Evolutionary conservation across 2,888 invertebrate genomes (phyloP).

Genomic region (Nesidiocoris tenuis): DNA sequence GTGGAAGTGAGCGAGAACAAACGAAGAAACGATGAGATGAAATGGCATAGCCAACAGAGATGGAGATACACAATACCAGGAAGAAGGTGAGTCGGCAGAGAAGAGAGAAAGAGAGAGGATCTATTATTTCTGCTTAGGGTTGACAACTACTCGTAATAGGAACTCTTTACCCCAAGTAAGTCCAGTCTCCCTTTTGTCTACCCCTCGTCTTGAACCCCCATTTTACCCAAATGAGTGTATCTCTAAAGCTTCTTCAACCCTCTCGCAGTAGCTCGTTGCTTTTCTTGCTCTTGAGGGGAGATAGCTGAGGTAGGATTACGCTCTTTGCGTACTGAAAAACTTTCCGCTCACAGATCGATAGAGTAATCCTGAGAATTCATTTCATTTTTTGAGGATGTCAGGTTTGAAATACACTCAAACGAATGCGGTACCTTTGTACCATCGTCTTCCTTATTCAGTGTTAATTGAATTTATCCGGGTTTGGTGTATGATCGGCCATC

Average conservation of each 20-base stretch:
- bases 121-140: constrained; percentile 46
- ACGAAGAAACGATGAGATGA: background rate
- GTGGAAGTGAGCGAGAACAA: background rate
- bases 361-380: background rate
- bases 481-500: too few species aligned
- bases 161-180: constrained; percentile 36
- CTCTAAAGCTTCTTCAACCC: constrained; percentile 3
- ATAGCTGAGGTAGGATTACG: background rate
- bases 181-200: background rate
- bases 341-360: background rate
- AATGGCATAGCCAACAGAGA: background rate
- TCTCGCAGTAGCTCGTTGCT: background rate
- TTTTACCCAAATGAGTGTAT: constrained; percentile 44
- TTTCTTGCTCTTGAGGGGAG: background rate
- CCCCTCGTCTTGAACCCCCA: constrained; percentile 9
- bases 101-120: constrained; percentile 16
- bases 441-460: too few species aligned
- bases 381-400: too few species aligned
- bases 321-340: background rate
- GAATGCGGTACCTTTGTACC: too few species aligned
- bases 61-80: background rate
- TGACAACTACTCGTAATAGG: constrained; percentile 44
- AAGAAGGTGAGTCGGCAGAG: background rate
- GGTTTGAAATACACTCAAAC: too few species aligned
- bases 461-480: too few species aligned